Conservation (phyloP, 2,797 vertebrate genomes). For the Myotis myotis region DNA sequence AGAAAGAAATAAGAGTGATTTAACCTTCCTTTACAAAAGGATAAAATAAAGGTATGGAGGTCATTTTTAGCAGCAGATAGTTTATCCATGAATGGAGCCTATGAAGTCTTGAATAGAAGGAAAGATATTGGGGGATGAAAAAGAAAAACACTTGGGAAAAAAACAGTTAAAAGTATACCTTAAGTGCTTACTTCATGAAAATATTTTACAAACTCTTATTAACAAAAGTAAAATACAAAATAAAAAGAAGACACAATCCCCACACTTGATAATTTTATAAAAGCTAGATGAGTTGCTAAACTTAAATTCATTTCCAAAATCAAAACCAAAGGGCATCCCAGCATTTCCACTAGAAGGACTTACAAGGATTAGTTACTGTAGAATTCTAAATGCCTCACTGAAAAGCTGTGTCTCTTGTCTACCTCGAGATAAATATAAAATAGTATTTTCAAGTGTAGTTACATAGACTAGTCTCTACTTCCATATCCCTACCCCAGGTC, state of each 20-base stretch:
- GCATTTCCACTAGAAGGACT: background rate
- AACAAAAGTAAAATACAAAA: background rate
- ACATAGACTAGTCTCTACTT: background rate
- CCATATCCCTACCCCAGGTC: background rate
- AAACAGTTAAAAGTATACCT: background rate
- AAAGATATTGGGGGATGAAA: background rate
- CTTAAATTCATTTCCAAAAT: background rate
- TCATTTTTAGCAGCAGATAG: background rate
- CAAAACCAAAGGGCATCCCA: background rate
- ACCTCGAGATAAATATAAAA: background rate
- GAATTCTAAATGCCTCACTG: background rate
- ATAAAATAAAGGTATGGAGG: background rate
- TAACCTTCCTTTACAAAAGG: background rate
- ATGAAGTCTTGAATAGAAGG: background rate
- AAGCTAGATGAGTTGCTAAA: background rate
- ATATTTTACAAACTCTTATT: background rate
- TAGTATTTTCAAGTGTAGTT: background rate
- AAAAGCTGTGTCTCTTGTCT: background rate
- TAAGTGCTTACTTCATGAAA: background rate
- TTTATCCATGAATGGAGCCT: background rate
- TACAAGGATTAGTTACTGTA: background rate
- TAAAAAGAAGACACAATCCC: background rate
- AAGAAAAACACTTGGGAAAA: background rate
- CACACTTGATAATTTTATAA: constrained; percentile 6
- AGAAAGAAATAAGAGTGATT: constrained; percentile 3